A percentile compares a stretch with the other conserved stretches of the same genome.
These are phyloP conservation scores for Myripristis murdjan DNA, from an alignment of 2,797 vertebrate species.

Conservation along the genomic window DNA sequence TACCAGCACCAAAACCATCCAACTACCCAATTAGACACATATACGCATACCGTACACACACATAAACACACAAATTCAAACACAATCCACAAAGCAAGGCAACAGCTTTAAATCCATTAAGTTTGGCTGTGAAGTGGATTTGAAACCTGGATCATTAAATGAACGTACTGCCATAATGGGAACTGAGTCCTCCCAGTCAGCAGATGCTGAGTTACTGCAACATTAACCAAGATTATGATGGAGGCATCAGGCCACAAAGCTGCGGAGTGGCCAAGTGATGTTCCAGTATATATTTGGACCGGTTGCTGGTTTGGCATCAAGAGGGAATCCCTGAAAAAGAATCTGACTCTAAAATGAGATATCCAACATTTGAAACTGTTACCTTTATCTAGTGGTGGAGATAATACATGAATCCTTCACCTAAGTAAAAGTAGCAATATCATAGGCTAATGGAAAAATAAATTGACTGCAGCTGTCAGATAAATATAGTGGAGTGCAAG, in stretches of 20 bases:
- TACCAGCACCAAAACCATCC: background rate
- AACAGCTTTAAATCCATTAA: slow-evolving; percentile 18
- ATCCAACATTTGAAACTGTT: slow-evolving; percentile 1
- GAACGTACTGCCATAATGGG: slow-evolving; percentile 45
- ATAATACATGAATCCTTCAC: no score
- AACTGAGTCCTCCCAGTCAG: slow-evolving; percentile 41
- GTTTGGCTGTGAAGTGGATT: slow-evolving; percentile 27
- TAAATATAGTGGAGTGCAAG: no score
- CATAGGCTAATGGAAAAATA: no score
- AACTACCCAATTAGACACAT: no score
- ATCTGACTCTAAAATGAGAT: slow-evolving; percentile 15
- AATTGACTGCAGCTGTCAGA: no score
- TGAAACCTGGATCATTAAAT: slow-evolving; percentile 49
- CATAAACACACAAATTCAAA: background rate
- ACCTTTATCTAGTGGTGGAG: background rate
- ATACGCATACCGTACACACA: background rate
- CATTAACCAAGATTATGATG: slow-evolving; percentile 34
- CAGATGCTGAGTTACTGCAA: slow-evolving; percentile 51
- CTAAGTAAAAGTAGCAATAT: no score
- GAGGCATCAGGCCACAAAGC: slow-evolving; percentile 43
- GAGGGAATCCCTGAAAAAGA: slow-evolving; percentile 27
- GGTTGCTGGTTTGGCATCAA: background rate
- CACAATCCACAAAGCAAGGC: background rate
- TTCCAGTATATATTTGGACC: slow-evolving; percentile 5
- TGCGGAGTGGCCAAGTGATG: slow-evolving; percentile 20